A percentile compares a stretch with the other conserved stretches of the same genome.
Evolutionary conservation across 2,797 vertebrate genomes (phyloP).

Genomic region (Helostoma temminkii): DNA sequence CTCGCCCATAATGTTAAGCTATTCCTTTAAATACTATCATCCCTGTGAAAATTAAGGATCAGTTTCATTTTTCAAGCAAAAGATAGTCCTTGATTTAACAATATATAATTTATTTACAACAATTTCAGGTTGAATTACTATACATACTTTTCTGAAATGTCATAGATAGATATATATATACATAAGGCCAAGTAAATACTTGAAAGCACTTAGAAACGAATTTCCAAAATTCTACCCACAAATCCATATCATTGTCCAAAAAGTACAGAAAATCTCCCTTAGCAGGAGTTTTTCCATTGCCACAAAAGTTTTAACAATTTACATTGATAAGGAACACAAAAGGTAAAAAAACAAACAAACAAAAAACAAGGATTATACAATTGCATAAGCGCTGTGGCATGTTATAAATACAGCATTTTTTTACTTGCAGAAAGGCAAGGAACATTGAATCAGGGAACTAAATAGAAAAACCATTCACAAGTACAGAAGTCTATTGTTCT

Average conservation of each 20-base stretch:
- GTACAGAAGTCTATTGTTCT: slow-evolving; percentile 85
- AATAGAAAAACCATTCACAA: slow-evolving; percentile 85
- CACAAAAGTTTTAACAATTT: slow-evolving; percentile 88
- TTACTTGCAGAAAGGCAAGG: slow-evolving; percentile 91
- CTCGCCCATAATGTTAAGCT: no score
- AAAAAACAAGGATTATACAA: slow-evolving; percentile 85
- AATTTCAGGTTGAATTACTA: slow-evolving; percentile 98
- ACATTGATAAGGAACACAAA: slow-evolving; percentile 84
- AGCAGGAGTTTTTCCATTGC: slow-evolving; percentile 82
- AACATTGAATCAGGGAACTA: slow-evolving; percentile 85
- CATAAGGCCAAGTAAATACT: slow-evolving; percentile 94
- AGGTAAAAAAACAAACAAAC: slow-evolving; percentile 58
- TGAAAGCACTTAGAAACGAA: slow-evolving; percentile 93
- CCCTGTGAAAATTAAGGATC: no score
- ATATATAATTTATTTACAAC: slow-evolving; percentile 99
- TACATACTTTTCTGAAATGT: slow-evolving; percentile 91
- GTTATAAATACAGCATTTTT: slow-evolving; percentile 91
- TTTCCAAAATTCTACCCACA: slow-evolving; percentile 93
- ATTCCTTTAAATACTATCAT: no score
- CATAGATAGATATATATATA: slow-evolving; percentile 90
- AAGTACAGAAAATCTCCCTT: slow-evolving; percentile 85
- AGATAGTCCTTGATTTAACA: slow-evolving; percentile 84
- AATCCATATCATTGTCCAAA: slow-evolving; percentile 91
- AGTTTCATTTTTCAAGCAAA: slow-evolving; percentile 44
- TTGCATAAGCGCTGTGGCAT: slow-evolving; percentile 92